Evolutionary conservation across 2,888 invertebrate species (phyloP).

Genomic region (Crepidodera aurea): DNA sequence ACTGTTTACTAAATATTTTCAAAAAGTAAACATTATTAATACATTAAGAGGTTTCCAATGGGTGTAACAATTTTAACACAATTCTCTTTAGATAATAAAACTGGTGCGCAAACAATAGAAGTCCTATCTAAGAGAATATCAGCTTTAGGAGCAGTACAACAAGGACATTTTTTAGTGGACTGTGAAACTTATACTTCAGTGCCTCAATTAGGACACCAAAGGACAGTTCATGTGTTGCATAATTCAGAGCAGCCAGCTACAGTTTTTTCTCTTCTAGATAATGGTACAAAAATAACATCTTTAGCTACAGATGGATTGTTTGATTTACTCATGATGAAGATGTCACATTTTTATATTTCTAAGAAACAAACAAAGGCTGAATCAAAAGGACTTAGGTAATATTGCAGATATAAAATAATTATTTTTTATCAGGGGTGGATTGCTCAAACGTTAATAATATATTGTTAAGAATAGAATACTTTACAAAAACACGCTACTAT

Average conservation of each 20-base stretch:
- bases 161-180: slow-evolving; percentile 92
- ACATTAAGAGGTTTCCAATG: slow-evolving; percentile 57
- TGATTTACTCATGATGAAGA: slow-evolving; percentile 88
- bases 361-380: slow-evolving; percentile 88
- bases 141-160: slow-evolving; percentile 85
- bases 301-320: slow-evolving; percentile 91
- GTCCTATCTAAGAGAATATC: slow-evolving; percentile 83
- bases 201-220: slow-evolving; percentile 77
- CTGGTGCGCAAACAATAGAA: slow-evolving; percentile 91
- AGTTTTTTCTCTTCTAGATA: slow-evolving; percentile 90
- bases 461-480: too few relatives aligned
- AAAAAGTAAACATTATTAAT: too few relatives aligned
- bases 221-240: slow-evolving; percentile 91
- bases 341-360: slow-evolving; percentile 85
- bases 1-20: too few relatives aligned
- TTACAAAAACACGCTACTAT: too few relatives aligned
- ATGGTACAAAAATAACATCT: slow-evolving; percentile 84
- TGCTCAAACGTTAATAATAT: too few relatives aligned
- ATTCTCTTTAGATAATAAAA: slow-evolving; percentile 86
- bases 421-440: too few relatives aligned
- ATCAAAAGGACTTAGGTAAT: slow-evolving; percentile 79
- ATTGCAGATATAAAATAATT: too few relatives aligned
- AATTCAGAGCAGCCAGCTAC: slow-evolving; percentile 96
- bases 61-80: slow-evolving; percentile 81
- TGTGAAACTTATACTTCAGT: slow-evolving; percentile 92